phyloP scores from a whole-genome alignment of 1,140 invertebrate genomes.

The Dermatophagoides farinae region DNA sequence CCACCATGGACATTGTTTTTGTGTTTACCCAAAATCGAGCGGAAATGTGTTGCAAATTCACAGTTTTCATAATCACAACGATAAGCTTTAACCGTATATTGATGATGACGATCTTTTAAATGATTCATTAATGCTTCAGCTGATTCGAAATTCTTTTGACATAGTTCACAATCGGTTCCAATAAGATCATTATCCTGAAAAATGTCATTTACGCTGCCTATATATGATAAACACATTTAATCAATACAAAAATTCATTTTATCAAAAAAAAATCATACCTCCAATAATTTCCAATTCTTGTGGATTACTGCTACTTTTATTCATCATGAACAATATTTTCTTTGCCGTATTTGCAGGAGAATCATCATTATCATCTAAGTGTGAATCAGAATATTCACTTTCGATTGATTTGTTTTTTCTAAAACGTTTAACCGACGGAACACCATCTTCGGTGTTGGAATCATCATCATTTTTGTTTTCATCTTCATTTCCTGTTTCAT shows the following conservation, averaged over 20 bases:
- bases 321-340: too few relatives aligned
- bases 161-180: constrained; percentile 1
- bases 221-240: background rate
- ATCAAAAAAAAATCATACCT: background rate
- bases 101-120: constrained; percentile 5
- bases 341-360: too few relatives aligned
- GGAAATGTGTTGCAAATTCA: constrained; percentile 2
- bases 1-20: constrained; percentile 2
- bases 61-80: background rate
- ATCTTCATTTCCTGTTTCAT: too few relatives aligned
- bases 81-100: constrained; percentile 3
- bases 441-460: too few relatives aligned
- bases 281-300: too few relatives aligned
- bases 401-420: too few relatives aligned
- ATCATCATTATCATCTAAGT: too few relatives aligned
- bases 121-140: background rate
- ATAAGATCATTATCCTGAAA: background rate
- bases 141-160: background rate
- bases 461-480: too few relatives aligned
- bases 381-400: too few relatives aligned
- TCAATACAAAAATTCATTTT: background rate
- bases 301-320: too few relatives aligned
- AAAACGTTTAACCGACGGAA: too few relatives aligned
- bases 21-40: constrained; percentile 3
- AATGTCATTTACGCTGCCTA: background rate